phyloP scores from a whole-genome alignment of 2,797 vertebrate genomes.

The Pantherophis alleghaniensis region DNA sequence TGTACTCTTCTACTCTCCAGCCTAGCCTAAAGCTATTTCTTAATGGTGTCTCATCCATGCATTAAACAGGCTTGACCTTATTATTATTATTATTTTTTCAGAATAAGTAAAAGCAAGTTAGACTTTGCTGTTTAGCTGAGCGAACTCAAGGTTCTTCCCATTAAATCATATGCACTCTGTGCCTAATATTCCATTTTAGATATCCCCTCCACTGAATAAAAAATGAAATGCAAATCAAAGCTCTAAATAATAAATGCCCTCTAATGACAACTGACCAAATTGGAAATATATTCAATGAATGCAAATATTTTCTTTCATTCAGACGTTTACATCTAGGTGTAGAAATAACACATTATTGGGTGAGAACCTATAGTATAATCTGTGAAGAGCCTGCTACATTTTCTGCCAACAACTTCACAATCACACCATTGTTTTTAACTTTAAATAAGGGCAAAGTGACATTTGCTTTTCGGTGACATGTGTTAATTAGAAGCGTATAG shows the following conservation, averaged over 20 bases:
- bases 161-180: not conserved
- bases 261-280: not conserved
- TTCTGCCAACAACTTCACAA: not conserved
- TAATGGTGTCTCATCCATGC: not conserved
- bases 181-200: not conserved
- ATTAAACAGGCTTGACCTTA: not conserved
- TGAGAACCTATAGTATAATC: not conserved
- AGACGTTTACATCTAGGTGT: not conserved
- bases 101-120: not conserved
- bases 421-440: not conserved
- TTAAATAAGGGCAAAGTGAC: not conserved
- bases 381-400: not conserved
- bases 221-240: not conserved
- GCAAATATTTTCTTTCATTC: not conserved
- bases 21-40: not conserved
- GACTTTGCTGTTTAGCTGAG: not conserved
- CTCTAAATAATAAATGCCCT: not conserved
- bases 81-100: not conserved
- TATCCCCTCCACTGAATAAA: not conserved
- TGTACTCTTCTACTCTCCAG: not conserved
- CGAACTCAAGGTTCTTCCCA: not conserved
- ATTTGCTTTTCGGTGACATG: conserved; percentile 24
- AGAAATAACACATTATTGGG: not conserved
- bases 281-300: not conserved
- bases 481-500: conserved; percentile 18